These are phyloP conservation scores for Micromys minutus DNA, from an alignment of 2,113 vertebrate species.

Conservation along the genomic window DNA sequence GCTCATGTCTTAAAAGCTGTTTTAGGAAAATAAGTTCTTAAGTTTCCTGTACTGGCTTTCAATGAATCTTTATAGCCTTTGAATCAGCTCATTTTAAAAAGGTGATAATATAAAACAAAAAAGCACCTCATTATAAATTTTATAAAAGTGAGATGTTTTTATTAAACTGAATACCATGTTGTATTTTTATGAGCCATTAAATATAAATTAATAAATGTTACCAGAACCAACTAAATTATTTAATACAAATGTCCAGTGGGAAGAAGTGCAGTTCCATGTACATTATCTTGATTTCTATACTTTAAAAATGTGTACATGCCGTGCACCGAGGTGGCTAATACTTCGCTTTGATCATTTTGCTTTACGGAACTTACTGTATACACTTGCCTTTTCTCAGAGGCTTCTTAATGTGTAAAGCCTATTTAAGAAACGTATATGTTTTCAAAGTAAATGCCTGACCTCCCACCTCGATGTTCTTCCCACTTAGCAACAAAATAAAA, in stretches of 20 bases:
- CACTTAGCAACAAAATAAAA: not conserved
- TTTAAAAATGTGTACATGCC: slow-evolving; percentile 68
- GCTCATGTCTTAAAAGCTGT: slow-evolving; percentile 72
- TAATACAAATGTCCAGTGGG: slow-evolving; percentile 58
- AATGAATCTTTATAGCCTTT: slow-evolving; percentile 70
- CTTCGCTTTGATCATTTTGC: slow-evolving; percentile 76
- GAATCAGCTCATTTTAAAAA: slow-evolving; percentile 66
- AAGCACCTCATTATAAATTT: slow-evolving; percentile 59
- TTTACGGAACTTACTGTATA: slow-evolving; percentile 76
- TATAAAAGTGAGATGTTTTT: slow-evolving; percentile 55
- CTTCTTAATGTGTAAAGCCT: slow-evolving; percentile 76
- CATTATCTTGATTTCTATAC: slow-evolving; percentile 54
- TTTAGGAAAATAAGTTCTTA: slow-evolving; percentile 49
- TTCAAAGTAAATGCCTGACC: slow-evolving; percentile 84
- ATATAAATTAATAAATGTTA: slow-evolving; percentile 64
- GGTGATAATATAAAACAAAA: slow-evolving; percentile 59
- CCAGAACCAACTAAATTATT: slow-evolving; percentile 62
- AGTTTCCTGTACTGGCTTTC: slow-evolving; percentile 66
- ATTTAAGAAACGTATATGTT: slow-evolving; percentile 82
- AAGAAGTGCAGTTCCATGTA: slow-evolving; percentile 50
- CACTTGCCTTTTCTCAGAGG: slow-evolving; percentile 71
- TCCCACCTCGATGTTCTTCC: slow-evolving; percentile 79
- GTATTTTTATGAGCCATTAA: slow-evolving; percentile 63
- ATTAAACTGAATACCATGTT: not conserved
- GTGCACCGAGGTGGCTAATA: slow-evolving; percentile 59